Conservation (phyloP, 2,113 vertebrate species). For the Chaenogobius annularis region DNA sequence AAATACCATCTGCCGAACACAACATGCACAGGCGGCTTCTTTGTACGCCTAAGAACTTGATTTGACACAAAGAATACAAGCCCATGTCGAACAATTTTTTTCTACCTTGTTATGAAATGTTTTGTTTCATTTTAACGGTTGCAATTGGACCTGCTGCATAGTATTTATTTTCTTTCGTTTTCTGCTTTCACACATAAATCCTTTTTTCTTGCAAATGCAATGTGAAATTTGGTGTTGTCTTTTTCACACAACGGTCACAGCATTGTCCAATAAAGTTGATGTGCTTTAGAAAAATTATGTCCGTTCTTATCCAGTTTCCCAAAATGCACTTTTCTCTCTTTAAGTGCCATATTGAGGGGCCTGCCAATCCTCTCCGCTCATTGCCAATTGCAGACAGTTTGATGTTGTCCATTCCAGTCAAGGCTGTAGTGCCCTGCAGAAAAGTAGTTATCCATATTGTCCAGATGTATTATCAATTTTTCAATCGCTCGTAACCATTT, state of each 20-base stretch:
- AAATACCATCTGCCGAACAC: slow-evolving; percentile 32
- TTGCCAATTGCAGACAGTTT: background rate
- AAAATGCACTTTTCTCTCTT: background rate
- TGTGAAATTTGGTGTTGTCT: background rate
- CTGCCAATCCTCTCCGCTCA: background rate
- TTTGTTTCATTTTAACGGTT: too few species aligned
- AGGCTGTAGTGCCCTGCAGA: background rate
- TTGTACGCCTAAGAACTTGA: slow-evolving; percentile 19
- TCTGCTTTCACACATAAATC: too few species aligned
- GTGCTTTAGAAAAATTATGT: background rate
- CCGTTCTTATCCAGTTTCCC: background rate
- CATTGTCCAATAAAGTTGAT: background rate
- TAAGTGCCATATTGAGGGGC: background rate
- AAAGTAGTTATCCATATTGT: background rate
- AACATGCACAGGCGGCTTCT: slow-evolving; percentile 14
- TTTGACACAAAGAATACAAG: slow-evolving; percentile 7
- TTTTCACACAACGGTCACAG: background rate
- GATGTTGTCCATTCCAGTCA: background rate
- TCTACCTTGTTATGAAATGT: background rate
- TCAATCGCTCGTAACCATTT: background rate
- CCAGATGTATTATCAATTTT: background rate
- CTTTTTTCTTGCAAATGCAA: too few species aligned
- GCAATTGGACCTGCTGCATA: background rate
- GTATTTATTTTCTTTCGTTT: too few species aligned
- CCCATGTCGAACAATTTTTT: slow-evolving; percentile 1